These are phyloP conservation scores for Dendrolimus pini DNA, from an alignment of 2,888 invertebrate genomes.

Conservation along the genomic window DNA sequence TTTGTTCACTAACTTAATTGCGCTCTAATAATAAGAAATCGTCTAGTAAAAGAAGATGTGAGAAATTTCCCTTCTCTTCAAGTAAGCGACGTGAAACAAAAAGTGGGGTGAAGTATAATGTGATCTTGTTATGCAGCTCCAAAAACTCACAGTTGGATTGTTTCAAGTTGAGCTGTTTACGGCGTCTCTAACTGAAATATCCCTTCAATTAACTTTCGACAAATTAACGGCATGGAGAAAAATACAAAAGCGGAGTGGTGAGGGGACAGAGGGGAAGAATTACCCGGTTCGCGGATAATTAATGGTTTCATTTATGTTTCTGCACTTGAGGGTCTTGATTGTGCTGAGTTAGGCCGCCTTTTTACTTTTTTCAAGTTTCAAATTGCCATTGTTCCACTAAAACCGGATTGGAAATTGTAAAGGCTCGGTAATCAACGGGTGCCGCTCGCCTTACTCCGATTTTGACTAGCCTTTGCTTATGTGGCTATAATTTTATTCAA, in stretches of 20 bases:
- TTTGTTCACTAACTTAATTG: not conserved
- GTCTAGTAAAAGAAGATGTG: conserved; percentile 12
- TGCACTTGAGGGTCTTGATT: conserved; percentile 72
- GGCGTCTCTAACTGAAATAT: conserved; percentile 43
- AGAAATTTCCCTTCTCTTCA: conserved; percentile 13
- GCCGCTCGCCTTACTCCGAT: conserved; percentile 11
- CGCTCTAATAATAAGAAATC: not conserved
- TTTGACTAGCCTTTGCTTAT: not conserved
- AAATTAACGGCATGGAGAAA: conserved; percentile 59
- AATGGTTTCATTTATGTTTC: conserved; percentile 76
- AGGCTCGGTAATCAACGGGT: conserved; percentile 37
- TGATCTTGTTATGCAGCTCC: conserved; percentile 38
- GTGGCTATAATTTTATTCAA: not conserved
- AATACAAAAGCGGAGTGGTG: conserved; percentile 45
- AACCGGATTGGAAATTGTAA: conserved; percentile 54
- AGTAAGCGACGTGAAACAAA: conserved; percentile 21
- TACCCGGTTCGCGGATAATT: conserved; percentile 71
- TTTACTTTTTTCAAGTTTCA: conserved; percentile 54
- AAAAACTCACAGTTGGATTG: conserved; percentile 32
- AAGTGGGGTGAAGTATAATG: conserved; percentile 29
- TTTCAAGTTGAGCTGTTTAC: conserved; percentile 46
- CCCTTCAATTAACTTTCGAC: conserved; percentile 63
- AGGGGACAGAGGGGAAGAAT: conserved; percentile 44
- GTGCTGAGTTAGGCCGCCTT: conserved; percentile 60
- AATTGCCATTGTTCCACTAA: conserved; percentile 61